These are phyloP conservation scores for Elegia similella DNA, from an alignment of 2,888 invertebrate genomes.

Conservation along the genomic window DNA sequence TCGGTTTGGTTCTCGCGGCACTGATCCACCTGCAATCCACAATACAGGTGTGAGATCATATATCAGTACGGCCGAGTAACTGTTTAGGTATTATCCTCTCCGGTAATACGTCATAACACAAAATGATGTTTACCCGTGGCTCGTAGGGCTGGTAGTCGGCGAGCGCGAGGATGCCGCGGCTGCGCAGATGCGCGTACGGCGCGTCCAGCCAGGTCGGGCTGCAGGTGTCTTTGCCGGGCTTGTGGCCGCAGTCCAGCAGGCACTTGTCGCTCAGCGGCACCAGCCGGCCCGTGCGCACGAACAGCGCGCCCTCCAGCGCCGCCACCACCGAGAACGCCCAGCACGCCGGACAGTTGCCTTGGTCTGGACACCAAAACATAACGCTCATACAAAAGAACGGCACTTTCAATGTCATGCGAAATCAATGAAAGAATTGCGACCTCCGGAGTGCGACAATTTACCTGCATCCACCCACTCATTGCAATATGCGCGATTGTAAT, in stretches of 20 bases:
- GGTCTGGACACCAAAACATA: constrained; percentile 44
- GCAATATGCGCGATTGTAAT: too few species aligned
- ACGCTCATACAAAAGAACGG: too few species aligned
- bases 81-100: too few species aligned
- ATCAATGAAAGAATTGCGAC: too few species aligned
- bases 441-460: too few species aligned
- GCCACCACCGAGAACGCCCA: constrained; percentile 72
- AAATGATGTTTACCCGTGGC: constrained; percentile 37
- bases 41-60: neutral
- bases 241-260: constrained; percentile 68
- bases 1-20: constrained; percentile 46
- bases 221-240: constrained; percentile 59
- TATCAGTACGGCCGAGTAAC: too few species aligned
- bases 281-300: constrained; percentile 50
- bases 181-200: constrained; percentile 59
- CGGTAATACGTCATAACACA: too few species aligned
- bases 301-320: constrained; percentile 70
- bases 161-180: constrained; percentile 52
- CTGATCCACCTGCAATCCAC: constrained; percentile 36
- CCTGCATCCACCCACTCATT: too few species aligned
- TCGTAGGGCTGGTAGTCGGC: constrained; percentile 52
- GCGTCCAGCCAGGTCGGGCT: constrained; percentile 56
- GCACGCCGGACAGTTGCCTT: constrained; percentile 59
- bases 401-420: too few species aligned
- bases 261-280: constrained; percentile 62